phyloP scores from a whole-genome alignment of 2,113 vertebrate genomes.

The Irena cyanogastra region DNA sequence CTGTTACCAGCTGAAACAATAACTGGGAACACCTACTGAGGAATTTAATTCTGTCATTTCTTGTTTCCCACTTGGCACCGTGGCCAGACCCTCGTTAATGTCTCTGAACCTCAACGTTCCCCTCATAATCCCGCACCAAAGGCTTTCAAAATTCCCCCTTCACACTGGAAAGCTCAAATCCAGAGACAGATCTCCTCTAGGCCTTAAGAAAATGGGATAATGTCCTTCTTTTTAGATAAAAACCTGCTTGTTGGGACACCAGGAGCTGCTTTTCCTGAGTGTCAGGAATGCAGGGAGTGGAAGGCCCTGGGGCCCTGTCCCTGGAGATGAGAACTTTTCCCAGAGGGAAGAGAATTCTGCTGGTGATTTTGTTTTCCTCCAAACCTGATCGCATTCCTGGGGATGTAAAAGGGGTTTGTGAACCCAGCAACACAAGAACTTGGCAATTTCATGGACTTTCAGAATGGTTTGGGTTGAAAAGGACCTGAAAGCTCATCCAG shows the following conservation, averaged over 20 bases:
- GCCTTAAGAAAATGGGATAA: background rate
- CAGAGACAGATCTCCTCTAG: background rate
- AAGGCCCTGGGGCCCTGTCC: accelerated
- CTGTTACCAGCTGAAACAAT: background rate
- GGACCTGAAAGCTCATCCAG: background rate
- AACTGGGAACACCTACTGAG: background rate
- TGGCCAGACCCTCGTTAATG: background rate
- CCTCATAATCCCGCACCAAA: background rate
- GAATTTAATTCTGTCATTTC: background rate
- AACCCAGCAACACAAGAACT: accelerated
- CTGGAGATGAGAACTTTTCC: background rate
- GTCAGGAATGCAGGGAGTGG: background rate
- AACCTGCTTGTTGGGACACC: background rate
- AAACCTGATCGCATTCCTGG: accelerated
- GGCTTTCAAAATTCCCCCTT: background rate
- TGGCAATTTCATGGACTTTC: background rate
- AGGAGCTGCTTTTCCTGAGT: background rate
- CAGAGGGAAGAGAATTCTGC: background rate
- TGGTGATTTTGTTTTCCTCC: background rate
- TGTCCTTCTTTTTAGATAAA: background rate
- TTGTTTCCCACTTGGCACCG: background rate
- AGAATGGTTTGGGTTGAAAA: background rate
- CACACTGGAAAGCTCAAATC: background rate
- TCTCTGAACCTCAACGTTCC: accelerated
- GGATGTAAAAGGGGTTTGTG: background rate